phyloP scores from a whole-genome alignment of 2,113 vertebrate genomes.

The Phylloscopus trochilus region DNA sequence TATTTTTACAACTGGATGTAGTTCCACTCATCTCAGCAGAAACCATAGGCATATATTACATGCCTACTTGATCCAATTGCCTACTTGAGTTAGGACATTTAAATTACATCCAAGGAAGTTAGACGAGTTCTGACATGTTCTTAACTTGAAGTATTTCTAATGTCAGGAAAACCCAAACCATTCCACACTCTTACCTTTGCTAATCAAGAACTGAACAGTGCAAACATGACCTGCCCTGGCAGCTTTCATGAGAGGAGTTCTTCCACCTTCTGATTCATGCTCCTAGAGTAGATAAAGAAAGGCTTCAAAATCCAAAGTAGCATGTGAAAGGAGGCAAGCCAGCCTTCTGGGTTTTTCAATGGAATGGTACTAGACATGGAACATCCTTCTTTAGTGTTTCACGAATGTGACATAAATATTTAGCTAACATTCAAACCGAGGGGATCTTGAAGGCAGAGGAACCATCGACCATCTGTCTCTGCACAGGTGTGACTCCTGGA shows the following conservation, averaged over 20 bases:
- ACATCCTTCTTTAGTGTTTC: not conserved
- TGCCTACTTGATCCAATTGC: not conserved
- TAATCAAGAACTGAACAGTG: conserved; percentile 98
- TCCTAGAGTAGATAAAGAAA: conserved; percentile 75
- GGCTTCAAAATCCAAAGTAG: not conserved
- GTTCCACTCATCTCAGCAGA: not conserved
- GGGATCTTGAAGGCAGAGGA: not conserved
- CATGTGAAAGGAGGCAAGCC: not conserved
- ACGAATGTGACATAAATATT: not conserved
- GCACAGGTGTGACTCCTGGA: not conserved
- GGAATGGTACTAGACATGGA: not conserved
- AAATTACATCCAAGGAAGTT: not conserved
- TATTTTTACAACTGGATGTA: not conserved
- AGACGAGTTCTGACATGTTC: not conserved
- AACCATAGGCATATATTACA: not conserved
- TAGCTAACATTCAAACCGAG: accelerated
- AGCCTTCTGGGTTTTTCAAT: not conserved
- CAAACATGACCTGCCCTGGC: conserved; percentile 98
- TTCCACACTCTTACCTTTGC: conserved; percentile 83
- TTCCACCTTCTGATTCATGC: conserved; percentile 97
- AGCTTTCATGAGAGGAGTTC: conserved; percentile 98
- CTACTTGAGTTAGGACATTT: not conserved
- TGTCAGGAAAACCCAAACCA: not conserved
- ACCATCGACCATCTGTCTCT: too few species aligned
- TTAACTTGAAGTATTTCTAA: not conserved